Conservation (phyloP, 2,113 vertebrate genomes). For the Blennius ocellaris region DNA sequence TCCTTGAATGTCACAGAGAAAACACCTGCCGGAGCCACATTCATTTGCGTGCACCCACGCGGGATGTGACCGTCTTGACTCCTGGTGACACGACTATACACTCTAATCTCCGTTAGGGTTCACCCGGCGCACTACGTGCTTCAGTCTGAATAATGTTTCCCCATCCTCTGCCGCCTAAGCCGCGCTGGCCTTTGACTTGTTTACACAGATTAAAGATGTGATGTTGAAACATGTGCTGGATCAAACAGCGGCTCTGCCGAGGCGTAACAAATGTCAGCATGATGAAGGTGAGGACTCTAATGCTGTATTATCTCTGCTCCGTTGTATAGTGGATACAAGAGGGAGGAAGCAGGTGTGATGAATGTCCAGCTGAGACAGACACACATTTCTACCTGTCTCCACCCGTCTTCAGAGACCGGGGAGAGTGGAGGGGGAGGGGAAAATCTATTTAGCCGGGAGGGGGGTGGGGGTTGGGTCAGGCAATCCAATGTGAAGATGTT, state of each 20-base stretch:
- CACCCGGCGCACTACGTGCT: slow-evolving; percentile 16
- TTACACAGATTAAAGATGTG: slow-evolving; percentile 75
- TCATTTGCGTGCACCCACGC: not conserved
- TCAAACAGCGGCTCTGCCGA: slow-evolving; percentile 50
- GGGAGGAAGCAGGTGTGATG: slow-evolving; percentile 63
- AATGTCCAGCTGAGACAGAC: slow-evolving; percentile 55
- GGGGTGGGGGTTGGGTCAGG: slow-evolving; percentile 28
- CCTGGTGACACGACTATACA: slow-evolving; percentile 64
- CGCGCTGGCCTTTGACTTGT: slow-evolving; percentile 76
- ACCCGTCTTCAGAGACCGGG: slow-evolving; percentile 38
- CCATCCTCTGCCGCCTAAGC: slow-evolving; percentile 42
- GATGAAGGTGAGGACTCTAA: slow-evolving; percentile 75
- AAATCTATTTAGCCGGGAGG: slow-evolving; percentile 54
- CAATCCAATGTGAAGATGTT: slow-evolving; percentile 71
- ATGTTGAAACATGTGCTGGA: slow-evolving; percentile 69
- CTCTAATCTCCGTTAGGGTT: slow-evolving; percentile 62
- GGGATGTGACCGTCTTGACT: slow-evolving; percentile 57
- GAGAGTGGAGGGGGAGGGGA: not conserved
- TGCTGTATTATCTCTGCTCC: slow-evolving; percentile 66
- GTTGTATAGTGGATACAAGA: slow-evolving; percentile 53
- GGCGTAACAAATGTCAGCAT: slow-evolving; percentile 70
- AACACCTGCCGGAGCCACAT: slow-evolving; percentile 38
- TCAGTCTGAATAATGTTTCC: slow-evolving; percentile 63
- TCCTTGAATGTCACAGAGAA: slow-evolving; percentile 27
- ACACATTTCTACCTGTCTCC: slow-evolving; percentile 63